Evolutionary conservation across 2,888 invertebrate species (phyloP).

Genomic region (Cataglyphis livida): DNA sequence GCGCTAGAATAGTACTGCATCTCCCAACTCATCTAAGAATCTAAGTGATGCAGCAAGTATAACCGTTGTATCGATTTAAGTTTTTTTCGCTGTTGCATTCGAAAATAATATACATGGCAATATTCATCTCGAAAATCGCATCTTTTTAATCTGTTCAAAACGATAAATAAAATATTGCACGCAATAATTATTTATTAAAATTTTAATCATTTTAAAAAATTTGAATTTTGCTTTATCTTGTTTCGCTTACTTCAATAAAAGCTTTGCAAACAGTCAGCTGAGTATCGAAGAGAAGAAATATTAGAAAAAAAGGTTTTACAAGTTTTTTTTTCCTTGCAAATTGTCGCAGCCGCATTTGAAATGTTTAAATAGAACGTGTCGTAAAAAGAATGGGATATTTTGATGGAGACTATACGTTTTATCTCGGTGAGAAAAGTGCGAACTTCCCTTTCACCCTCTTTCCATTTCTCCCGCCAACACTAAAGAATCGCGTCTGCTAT

Average conservation of each 20-base stretch:
- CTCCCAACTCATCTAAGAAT: slow-evolving; percentile 11
- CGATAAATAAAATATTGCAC: too few relatives aligned
- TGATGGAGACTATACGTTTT: slow-evolving; percentile 77
- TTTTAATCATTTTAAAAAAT: slow-evolving; percentile 7
- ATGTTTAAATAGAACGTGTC: slow-evolving; percentile 70
- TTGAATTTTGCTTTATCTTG: slow-evolving; percentile 70
- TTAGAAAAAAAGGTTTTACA: slow-evolving; percentile 61
- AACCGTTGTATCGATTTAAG: slow-evolving; percentile 64
- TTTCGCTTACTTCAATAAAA: slow-evolving; percentile 71
- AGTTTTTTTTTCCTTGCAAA: slow-evolving; percentile 58
- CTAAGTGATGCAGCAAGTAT: slow-evolving; percentile 63
- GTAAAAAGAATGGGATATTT: slow-evolving; percentile 75
- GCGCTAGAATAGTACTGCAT: slow-evolving; percentile 30
- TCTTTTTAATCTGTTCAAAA: background rate
- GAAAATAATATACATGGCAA: slow-evolving; percentile 14
- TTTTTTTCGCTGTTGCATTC: slow-evolving; percentile 65
- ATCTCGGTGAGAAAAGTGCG: slow-evolving; percentile 73
- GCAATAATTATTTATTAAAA: background rate
- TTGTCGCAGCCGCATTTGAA: slow-evolving; percentile 66
- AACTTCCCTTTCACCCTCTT: slow-evolving; percentile 69
- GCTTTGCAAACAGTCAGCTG: slow-evolving; percentile 63
- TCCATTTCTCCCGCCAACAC: slow-evolving; percentile 66
- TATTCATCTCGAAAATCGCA: background rate
- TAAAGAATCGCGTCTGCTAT: slow-evolving; percentile 78
- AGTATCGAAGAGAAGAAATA: slow-evolving; percentile 19